Base-by-base conservation (phyloP, 92 coral and sea anemone species). In the Epizoanthus rinbou region DNA sequence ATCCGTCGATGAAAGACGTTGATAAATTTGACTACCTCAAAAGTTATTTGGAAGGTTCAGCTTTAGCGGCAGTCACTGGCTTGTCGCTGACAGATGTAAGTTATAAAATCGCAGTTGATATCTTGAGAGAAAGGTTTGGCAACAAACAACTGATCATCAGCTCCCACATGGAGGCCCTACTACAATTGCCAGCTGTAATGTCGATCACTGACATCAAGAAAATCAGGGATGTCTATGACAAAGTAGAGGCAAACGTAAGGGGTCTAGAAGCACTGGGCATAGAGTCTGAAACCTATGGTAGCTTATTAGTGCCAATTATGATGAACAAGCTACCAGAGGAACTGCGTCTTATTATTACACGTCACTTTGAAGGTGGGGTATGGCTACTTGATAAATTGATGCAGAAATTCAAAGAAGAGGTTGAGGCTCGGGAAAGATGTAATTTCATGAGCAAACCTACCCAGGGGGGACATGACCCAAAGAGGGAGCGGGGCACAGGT, bases 311-410 rank as follows among this genome's bases (percentile, higher is more conserved):
- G 10, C 62, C 85, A 41, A 68, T 81, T 17, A 54, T 81, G 76
- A 81, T 67, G 47, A 81, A 81, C 69, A 82, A 83, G 47, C 70
- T 83, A 60, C 86, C 86, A 2, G 72, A 56, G 71, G 86, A 83
- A 41, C 80, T 83, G 11, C 63, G 80, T 28, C 68, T 73, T 71
- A 83, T 83, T 16, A 52, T 72, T 57, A 83, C 86, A 57, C 67
- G 79, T 24, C 62, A 39, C 68, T 75, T 75, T 58, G 35, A 57
- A 57, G 86, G 80, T 19, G 69, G 76, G 66, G 80, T 35, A 18
- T 83, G 86, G 81, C 57, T 14, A 9, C 24, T 83, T 56, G 37
- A 73, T 53, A 57, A 64, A 19, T 21, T 83, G 37, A 35, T 73
- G 69, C 19, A 57, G 5, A 72, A 41, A 18, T 57, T 83, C 41